Evolutionary conservation across 1,140 invertebrate species (phyloP).

Genomic region (Pomacea maculata): DNA sequence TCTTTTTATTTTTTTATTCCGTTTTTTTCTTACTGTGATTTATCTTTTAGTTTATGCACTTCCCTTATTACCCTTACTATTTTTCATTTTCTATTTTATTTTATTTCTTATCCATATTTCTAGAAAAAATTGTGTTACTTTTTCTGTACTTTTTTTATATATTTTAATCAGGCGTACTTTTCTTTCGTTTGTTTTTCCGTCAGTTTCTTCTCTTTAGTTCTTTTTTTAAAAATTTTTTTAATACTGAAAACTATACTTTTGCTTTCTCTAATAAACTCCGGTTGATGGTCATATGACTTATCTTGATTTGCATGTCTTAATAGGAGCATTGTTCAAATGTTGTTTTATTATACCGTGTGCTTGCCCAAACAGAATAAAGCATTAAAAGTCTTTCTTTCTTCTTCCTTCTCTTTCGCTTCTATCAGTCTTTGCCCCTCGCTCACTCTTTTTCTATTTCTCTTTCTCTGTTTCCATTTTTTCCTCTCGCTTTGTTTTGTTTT

Average conservation of each 20-base stretch:
- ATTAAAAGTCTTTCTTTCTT: not conserved
- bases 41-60: too few species aligned
- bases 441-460: not conserved
- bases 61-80: too few species aligned
- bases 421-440: not conserved
- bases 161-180: not conserved
- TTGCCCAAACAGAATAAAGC: not conserved
- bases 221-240: not conserved
- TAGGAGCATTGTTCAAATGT: not conserved
- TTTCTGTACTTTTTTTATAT: too few species aligned
- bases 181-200: not conserved
- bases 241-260: too few species aligned
- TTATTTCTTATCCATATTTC: too few species aligned
- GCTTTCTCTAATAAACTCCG: not conserved
- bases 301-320: not conserved
- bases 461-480: not conserved
- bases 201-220: not conserved
- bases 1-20: too few species aligned
- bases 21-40: too few species aligned
- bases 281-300: not conserved
- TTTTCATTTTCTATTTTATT: too few species aligned
- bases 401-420: not conserved
- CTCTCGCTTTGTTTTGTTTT: not conserved
- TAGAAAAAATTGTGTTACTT: too few species aligned
- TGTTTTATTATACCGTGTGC: not conserved